Evolutionary conservation across 1,140 invertebrate genomes (phyloP).

Genomic region (Trypoxylus dichotomus): DNA sequence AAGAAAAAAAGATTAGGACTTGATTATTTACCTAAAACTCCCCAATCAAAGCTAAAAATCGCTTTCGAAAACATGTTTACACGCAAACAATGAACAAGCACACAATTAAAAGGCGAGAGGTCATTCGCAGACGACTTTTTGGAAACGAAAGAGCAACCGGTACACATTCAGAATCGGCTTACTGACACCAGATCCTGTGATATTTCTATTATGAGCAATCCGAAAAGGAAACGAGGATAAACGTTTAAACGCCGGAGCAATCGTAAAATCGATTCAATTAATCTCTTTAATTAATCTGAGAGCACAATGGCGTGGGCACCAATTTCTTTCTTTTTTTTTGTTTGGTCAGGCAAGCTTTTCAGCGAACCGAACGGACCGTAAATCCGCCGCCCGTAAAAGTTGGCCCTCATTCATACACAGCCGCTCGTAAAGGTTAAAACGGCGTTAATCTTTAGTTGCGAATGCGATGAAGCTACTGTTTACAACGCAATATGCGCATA

Average conservation of each 20-base stretch:
- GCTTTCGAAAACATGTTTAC: not conserved
- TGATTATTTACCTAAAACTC: too few relatives aligned
- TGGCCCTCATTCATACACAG: not conserved
- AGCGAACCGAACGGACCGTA: not conserved
- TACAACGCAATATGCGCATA: too few relatives aligned
- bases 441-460: too few relatives aligned
- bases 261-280: slow-evolving; percentile 17
- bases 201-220: slow-evolving; percentile 5
- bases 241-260: not conserved
- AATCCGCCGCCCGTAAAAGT: not conserved
- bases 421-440: too few relatives aligned
- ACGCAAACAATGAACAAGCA: not conserved
- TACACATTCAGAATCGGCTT: not conserved
- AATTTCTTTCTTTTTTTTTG: not conserved
- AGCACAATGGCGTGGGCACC: not conserved
- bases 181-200: not conserved
- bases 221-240: not conserved
- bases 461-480: too few relatives aligned
- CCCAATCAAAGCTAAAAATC: not conserved
- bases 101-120: not conserved
- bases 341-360: not conserved
- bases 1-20: too few relatives aligned
- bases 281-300: slow-evolving; percentile 16
- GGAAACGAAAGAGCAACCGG: not conserved
- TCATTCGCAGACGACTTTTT: not conserved